A percentile compares a stretch with the other conserved stretches of the same genome.
phyloP scores from a whole-genome alignment of 2,113 vertebrate species.

The Prionailurus bengalensis region DNA sequence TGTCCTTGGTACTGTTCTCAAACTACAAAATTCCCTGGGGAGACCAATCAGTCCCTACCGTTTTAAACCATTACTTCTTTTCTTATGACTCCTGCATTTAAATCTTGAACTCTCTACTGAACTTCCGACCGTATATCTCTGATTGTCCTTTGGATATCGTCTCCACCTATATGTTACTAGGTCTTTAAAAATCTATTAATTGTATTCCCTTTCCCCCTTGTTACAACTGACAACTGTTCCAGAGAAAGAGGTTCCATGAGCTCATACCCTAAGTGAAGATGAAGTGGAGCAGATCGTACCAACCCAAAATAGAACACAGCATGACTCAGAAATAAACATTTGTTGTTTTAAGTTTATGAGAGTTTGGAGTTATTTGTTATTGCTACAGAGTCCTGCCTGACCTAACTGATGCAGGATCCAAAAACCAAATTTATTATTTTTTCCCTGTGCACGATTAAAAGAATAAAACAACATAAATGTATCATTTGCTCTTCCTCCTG shows the following conservation, averaged over 20 bases:
- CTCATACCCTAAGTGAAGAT: not conserved
- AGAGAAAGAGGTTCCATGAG: not conserved
- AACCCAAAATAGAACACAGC: not conserved
- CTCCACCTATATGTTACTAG: not conserved
- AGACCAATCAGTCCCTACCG: not conserved
- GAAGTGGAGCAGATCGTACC: not conserved
- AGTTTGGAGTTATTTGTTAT: slow-evolving; percentile 2
- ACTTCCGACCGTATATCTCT: not conserved
- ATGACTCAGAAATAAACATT: not conserved
- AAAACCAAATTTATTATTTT: slow-evolving; percentile 48
- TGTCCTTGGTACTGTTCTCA: slow-evolving; percentile 22
- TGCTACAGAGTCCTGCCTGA: not conserved
- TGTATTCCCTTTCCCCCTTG: not conserved
- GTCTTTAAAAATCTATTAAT: not conserved
- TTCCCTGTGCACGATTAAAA: not conserved
- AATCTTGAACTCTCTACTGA: not conserved
- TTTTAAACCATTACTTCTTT: not conserved
- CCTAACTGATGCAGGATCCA: not conserved
- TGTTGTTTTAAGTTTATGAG: slow-evolving; percentile 6
- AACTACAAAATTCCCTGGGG: not conserved
- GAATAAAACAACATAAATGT: not conserved
- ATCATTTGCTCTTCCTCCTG: not conserved
- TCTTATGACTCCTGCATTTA: not conserved
- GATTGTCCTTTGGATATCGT: not conserved
- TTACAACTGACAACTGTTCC: not conserved